These are phyloP conservation scores for Buphagus erythrorhynchus DNA, from an alignment of 2,797 vertebrate species.

Conservation along the genomic window DNA sequence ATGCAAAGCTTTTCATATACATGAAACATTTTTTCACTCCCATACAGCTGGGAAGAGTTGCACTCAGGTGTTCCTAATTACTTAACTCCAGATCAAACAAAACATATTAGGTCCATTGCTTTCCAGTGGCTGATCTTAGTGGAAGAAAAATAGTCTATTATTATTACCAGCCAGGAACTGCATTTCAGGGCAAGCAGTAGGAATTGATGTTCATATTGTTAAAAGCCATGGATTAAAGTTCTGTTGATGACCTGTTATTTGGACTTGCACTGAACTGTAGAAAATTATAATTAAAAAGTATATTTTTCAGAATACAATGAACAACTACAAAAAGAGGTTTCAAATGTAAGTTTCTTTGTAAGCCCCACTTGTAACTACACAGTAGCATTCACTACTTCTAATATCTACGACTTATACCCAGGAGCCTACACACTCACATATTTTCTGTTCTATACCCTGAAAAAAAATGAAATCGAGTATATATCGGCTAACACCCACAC, in stretches of 20 bases:
- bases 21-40: neutral
- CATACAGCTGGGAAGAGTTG: neutral
- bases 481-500: constrained; percentile 36
- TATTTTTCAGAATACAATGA: constrained; percentile 19
- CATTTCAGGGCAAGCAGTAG: neutral
- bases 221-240: constrained; percentile 9
- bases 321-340: constrained; percentile 46
- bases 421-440: constrained; percentile 21
- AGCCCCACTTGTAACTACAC: constrained; percentile 16
- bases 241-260: neutral
- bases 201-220: neutral
- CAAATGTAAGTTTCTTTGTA: constrained; percentile 34
- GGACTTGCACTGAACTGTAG: constrained; percentile 10
- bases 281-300: constrained; percentile 2
- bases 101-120: neutral
- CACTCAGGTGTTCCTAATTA: neutral
- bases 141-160: constrained; percentile 6
- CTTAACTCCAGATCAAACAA: constrained; percentile 1
- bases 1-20: neutral
- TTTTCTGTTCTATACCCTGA: constrained; percentile 35
- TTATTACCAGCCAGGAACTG: neutral
- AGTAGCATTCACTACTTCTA: constrained; percentile 28
- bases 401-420: constrained; percentile 33
- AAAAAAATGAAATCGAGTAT: constrained; percentile 42
- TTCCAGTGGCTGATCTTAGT: neutral